phyloP scores from a whole-genome alignment of 2,113 vertebrate species.

The Pionites leucogaster region DNA sequence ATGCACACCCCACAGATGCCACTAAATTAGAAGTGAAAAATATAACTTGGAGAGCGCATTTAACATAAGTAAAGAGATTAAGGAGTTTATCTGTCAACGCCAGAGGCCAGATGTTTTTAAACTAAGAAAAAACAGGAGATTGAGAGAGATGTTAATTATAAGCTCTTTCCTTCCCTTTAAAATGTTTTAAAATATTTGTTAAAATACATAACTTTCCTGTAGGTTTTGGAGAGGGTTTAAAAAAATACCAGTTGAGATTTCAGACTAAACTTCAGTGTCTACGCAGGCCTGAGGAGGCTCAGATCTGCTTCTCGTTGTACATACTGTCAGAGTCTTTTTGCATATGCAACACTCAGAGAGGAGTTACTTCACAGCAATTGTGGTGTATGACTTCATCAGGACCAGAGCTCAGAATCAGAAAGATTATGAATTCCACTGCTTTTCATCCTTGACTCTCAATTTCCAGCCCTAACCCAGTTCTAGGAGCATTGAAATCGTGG shows the following conservation, averaged over 20 bases:
- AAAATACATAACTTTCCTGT: constrained; percentile 42
- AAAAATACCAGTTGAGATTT: neutral
- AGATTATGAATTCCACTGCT: neutral
- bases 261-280: constrained; percentile 16
- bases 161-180: constrained; percentile 38
- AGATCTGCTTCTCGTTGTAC: neutral
- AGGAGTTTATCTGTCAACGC: constrained; percentile 68
- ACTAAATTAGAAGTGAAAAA: constrained; percentile 46
- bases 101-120: constrained; percentile 59
- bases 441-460: neutral
- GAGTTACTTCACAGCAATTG: neutral
- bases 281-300: neutral
- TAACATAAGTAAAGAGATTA: constrained; percentile 55
- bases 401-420: neutral
- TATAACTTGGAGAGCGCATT: constrained; percentile 23
- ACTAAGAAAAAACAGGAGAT: constrained; percentile 34
- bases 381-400: neutral
- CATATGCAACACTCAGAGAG: neutral
- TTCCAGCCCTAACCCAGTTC: neutral
- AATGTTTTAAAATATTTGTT: constrained; percentile 44
- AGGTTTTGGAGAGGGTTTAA: constrained; percentile 39
- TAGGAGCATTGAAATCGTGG: neutral
- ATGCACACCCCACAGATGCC: neutral
- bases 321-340: neutral
- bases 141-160: constrained; percentile 45